Conservation (phyloP, 2,797 vertebrate genomes). For the Parauchenoglanis punctatus region DNA sequence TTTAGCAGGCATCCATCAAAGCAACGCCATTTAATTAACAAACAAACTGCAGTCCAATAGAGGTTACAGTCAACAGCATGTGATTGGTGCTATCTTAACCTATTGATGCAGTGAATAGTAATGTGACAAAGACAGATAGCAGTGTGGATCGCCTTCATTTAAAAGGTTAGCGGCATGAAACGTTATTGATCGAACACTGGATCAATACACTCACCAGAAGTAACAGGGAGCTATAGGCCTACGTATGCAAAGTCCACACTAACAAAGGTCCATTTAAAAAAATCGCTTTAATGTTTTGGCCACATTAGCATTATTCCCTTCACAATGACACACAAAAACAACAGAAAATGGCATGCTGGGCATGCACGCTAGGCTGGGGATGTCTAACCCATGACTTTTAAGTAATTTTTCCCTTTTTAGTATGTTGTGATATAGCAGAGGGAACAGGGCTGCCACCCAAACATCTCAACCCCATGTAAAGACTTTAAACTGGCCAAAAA, state of each 20-base stretch:
- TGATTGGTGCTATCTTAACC: constrained; percentile 39
- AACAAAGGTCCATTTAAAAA: not conserved
- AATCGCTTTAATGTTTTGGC: not conserved
- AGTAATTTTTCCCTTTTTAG: not conserved
- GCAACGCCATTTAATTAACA: constrained; percentile 49
- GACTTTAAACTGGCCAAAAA: not conserved
- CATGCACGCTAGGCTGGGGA: not conserved
- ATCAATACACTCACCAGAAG: constrained; percentile 17
- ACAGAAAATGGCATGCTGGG: not conserved
- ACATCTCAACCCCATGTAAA: not conserved
- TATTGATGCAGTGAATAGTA: constrained; percentile 32
- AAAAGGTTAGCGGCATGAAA: constrained; percentile 30
- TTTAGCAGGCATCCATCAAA: constrained; percentile 49
- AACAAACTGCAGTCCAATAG: constrained; percentile 36
- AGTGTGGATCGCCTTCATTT: constrained; percentile 10
- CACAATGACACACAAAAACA: not conserved
- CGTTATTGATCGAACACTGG: not conserved
- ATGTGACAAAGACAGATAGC: constrained; percentile 42
- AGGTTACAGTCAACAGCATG: constrained; percentile 43
- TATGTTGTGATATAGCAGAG: not conserved
- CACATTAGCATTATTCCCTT: not conserved
- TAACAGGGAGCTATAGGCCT: not conserved
- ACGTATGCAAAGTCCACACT: not conserved
- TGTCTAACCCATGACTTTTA: not conserved
- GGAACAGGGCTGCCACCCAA: not conserved